Evolutionary conservation across 2,113 vertebrate genomes (phyloP).

Genomic region (Ictalurus punctatus): DNA sequence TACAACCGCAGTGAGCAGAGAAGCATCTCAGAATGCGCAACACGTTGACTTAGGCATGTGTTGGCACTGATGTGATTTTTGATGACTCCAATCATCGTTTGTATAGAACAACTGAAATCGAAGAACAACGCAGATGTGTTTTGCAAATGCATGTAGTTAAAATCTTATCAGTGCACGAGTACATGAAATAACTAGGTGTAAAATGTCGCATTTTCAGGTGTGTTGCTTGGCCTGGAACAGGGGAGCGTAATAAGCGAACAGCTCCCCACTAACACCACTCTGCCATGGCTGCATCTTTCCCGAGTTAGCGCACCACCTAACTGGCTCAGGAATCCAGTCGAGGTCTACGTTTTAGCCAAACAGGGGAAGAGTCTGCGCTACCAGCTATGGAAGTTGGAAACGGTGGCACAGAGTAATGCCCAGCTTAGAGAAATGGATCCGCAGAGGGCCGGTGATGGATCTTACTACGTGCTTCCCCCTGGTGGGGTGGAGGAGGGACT

Average conservation of each 20-base stretch:
- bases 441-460: conserved; percentile 71
- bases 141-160: background rate
- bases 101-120: background rate
- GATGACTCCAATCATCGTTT: background rate
- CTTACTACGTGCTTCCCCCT: conserved; percentile 75
- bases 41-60: background rate
- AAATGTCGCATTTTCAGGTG: conserved; percentile 57
- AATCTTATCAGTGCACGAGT: background rate
- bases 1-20: background rate
- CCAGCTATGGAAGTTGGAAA: conserved; percentile 80
- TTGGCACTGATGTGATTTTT: background rate
- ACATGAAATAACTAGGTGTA: background rate
- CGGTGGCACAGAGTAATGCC: conserved; percentile 77
- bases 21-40: background rate
- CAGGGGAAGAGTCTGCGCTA: conserved; percentile 88
- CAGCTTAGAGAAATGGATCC: conserved; percentile 82
- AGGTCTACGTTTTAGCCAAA: conserved; percentile 77
- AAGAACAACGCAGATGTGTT: background rate
- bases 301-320: conserved; percentile 19
- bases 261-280: conserved; percentile 51
- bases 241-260: conserved; percentile 49
- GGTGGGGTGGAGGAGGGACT: conserved; percentile 80
- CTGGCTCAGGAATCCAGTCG: background rate
- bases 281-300: conserved; percentile 69
- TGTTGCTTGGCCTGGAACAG: conserved; percentile 66